phyloP scores from a whole-genome alignment of 1,140 invertebrate species.

The Lutraria rhynchaena region DNA sequence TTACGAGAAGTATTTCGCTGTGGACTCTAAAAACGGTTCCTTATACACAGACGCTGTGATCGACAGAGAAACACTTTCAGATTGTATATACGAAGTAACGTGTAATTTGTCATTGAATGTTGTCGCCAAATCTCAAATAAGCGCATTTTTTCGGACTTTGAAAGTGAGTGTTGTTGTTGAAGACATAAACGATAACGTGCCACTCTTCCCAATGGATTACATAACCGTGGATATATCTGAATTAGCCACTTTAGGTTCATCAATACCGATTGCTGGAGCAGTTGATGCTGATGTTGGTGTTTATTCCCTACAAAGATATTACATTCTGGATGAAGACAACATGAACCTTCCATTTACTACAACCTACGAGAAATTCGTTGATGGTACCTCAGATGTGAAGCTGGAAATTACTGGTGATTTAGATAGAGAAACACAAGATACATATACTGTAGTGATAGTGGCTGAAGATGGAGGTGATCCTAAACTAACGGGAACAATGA shows the following conservation, averaged over 20 bases:
- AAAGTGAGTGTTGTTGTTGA: constrained; percentile 88
- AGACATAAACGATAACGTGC: constrained; percentile 95
- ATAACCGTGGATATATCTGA: constrained; percentile 67
- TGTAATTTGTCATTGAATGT: constrained; percentile 69
- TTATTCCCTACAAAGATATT: constrained; percentile 71
- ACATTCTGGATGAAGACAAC: constrained; percentile 43
- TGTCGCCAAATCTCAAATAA: constrained; percentile 67
- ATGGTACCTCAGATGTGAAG: constrained; percentile 67
- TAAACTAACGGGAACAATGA: constrained; percentile 84
- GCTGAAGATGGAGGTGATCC: constrained; percentile 93
- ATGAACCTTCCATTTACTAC: constrained; percentile 65
- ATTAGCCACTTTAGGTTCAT: constrained; percentile 56
- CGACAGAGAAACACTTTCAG: constrained; percentile 61
- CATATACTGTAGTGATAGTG: constrained; percentile 93
- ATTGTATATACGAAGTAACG: constrained; percentile 62
- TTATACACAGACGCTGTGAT: constrained; percentile 59
- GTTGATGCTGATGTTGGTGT: constrained; percentile 68
- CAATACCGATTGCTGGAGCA: constrained; percentile 66
- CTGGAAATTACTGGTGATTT: constrained; percentile 81
- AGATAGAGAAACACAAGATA: constrained; percentile 94
- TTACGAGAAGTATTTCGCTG: constrained; percentile 59
- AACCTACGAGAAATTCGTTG: constrained; percentile 60
- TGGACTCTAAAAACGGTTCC: constrained; percentile 59
- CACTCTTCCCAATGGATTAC: constrained; percentile 86
- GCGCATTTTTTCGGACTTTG: constrained; percentile 76